A percentile compares a stretch with the other conserved stretches of the same genome.
These are phyloP conservation scores for Leptinotarsa peninsularis DNA, from an alignment of 2,888 invertebrate species.

Conservation along the genomic window DNA sequence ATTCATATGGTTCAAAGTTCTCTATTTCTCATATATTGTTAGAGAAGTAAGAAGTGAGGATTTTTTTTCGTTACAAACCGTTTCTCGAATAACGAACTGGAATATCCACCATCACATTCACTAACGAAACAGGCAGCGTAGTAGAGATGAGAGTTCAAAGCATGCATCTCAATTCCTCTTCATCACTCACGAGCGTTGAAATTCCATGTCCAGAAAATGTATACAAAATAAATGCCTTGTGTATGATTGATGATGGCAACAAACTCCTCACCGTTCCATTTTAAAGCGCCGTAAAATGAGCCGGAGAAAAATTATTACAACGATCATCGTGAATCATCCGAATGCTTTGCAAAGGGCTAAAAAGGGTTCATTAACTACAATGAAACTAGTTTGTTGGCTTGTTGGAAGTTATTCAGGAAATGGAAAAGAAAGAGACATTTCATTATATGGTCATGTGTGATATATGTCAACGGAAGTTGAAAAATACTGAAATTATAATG, in stretches of 20 bases:
- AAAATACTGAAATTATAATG: too few species aligned
- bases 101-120: too few species aligned
- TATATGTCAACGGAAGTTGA: too few species aligned
- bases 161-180: background rate
- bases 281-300: slow-evolving; percentile 1
- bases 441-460: too few species aligned
- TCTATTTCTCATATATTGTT: too few species aligned
- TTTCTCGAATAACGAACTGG: too few species aligned
- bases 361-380: background rate
- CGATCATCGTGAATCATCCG: background rate
- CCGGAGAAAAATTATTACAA: background rate
- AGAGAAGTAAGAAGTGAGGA: too few species aligned
- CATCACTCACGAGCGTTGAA: background rate
- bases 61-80: too few species aligned
- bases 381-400: background rate
- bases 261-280: background rate
- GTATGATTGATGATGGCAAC: background rate
- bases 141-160: too few species aligned
- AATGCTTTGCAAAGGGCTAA: background rate
- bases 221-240: slow-evolving; percentile 5
- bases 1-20: too few species aligned
- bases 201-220: slow-evolving; percentile 1
- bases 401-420: background rate
- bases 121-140: too few species aligned
- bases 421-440: background rate